Evolutionary conservation across 2,888 invertebrate species (phyloP).

Genomic region (Chelonus formosanus): DNA sequence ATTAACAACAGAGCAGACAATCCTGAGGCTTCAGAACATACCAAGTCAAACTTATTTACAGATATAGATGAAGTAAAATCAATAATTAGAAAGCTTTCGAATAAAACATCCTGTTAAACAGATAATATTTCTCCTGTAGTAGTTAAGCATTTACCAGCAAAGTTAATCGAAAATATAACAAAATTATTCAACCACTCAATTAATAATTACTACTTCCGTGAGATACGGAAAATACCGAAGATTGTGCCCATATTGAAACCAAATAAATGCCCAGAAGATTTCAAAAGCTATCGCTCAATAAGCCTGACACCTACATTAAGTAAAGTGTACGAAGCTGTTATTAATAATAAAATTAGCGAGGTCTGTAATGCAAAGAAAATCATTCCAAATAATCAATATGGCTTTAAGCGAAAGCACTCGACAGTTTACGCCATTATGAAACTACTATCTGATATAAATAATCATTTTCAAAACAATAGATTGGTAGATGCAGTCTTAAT

Average conservation of each 20-base stretch:
- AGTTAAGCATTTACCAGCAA: slow-evolving; percentile 30
- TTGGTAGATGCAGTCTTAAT: neutral
- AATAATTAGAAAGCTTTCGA: slow-evolving; percentile 3
- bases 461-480: neutral
- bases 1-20: too few species aligned
- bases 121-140: slow-evolving; percentile 33
- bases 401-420: slow-evolving; percentile 32
- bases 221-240: slow-evolving; percentile 35
- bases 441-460: neutral
- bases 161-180: neutral
- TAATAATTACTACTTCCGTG: slow-evolving; percentile 32
- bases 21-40: too few species aligned
- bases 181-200: slow-evolving; percentile 35
- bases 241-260: slow-evolving; percentile 37
- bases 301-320: slow-evolving; percentile 36
- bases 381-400: slow-evolving; percentile 31
- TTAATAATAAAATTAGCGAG: slow-evolving; percentile 28
- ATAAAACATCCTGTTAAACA: slow-evolving; percentile 30
- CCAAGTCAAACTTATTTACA: too few species aligned
- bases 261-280: slow-evolving; percentile 27
- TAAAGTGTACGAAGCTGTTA: slow-evolving; percentile 27
- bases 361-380: slow-evolving; percentile 10
- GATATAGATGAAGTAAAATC: too few species aligned
- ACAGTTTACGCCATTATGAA: slow-evolving; percentile 31
- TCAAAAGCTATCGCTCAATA: slow-evolving; percentile 40